Conservation (phyloP, 2,113 vertebrate species). For the Actenoides hombroni region DNA sequence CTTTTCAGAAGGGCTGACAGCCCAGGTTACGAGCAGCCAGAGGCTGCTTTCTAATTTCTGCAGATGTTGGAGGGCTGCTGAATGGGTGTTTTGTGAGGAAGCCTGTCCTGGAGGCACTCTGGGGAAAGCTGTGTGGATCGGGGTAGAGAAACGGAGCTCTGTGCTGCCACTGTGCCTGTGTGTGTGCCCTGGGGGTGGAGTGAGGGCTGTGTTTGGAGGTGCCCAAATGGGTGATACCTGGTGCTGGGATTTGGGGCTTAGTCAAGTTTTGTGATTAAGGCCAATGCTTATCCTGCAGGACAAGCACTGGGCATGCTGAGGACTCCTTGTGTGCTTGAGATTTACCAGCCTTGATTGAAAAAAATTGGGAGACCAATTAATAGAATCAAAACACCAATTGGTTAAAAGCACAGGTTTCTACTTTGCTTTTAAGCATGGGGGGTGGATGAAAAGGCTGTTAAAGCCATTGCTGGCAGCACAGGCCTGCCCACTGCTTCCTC, state of each 20-base stretch:
- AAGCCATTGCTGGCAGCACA: background rate
- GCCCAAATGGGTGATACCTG: background rate
- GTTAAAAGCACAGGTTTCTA: background rate
- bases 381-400: too few species aligned
- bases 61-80: background rate
- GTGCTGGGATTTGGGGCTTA: background rate
- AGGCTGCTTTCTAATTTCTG: background rate
- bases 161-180: accelerated
- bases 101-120: background rate
- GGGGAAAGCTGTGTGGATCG: background rate
- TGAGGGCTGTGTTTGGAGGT: background rate
- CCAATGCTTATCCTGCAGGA: too few species aligned
- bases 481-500: background rate
- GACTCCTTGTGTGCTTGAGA: background rate
- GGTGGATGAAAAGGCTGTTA: background rate
- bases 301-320: too few species aligned
- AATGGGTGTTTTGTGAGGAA: background rate
- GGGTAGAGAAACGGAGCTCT: accelerated
- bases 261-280: background rate
- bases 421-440: too few species aligned
- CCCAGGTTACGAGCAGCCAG: too few species aligned
- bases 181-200: background rate
- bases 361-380: background rate
- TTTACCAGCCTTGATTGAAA: background rate
- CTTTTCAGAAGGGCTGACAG: background rate